phyloP scores from a whole-genome alignment of 2,888 invertebrate genomes.

The Lampropteryx suffumata region DNA sequence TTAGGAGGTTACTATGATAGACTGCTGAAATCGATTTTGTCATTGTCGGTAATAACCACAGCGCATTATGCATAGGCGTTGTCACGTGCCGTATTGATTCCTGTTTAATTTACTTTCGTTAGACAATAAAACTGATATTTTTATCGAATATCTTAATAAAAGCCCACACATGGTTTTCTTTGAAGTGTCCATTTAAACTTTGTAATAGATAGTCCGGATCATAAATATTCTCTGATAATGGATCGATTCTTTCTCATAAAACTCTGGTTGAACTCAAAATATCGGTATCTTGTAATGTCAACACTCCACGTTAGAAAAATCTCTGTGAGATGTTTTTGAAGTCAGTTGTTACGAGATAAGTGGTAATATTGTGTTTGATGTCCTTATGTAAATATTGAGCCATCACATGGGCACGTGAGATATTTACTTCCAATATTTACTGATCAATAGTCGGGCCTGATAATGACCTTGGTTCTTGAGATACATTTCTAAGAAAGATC shows the following conservation, averaged over 20 bases:
- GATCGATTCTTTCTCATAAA: constrained; percentile 55
- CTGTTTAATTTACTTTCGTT: constrained; percentile 23
- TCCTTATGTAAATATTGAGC: constrained; percentile 74
- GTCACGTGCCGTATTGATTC: constrained; percentile 20
- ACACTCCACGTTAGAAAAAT: constrained; percentile 59
- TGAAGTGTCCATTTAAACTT: constrained; percentile 51
- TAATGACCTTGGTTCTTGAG: constrained; percentile 63
- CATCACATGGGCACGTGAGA: constrained; percentile 74
- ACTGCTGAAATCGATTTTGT: constrained; percentile 26
- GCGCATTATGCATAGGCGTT: constrained; percentile 14
- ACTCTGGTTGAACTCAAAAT: constrained; percentile 55
- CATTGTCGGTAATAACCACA: constrained; percentile 25
- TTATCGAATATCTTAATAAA: constrained; percentile 44
- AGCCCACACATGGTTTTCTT: constrained; percentile 48
- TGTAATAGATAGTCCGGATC: constrained; percentile 55
- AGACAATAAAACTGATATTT: constrained; percentile 31
- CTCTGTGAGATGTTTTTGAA: constrained; percentile 66
- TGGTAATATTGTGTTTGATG: constrained; percentile 79
- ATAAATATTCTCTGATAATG: constrained; percentile 61
- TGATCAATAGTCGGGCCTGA: constrained; percentile 65
- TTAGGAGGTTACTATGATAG: constrained; percentile 17
- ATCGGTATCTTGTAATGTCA: constrained; percentile 63
- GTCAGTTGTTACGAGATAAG: constrained; percentile 76
- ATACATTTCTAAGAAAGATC: constrained; percentile 53
- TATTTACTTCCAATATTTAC: constrained; percentile 78